Evolutionary conservation across 2,888 invertebrate species (phyloP).

Genomic region (Artemia sinica): DNA sequence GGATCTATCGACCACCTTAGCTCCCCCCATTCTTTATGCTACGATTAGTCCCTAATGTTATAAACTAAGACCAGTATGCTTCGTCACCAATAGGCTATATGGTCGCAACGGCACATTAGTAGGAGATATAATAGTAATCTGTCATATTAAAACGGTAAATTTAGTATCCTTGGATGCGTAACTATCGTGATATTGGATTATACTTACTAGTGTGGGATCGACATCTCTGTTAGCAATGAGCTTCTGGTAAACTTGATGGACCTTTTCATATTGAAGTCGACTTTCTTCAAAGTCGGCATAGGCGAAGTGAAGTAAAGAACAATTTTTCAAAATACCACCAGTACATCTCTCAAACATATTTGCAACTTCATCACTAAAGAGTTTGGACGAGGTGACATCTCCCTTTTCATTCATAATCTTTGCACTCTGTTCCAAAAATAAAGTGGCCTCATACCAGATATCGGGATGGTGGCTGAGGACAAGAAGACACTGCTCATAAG

Average conservation of each 20-base stretch:
- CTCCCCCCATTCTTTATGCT: too few species aligned
- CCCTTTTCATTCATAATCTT: slow-evolving; percentile 87
- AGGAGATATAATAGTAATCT: too few species aligned
- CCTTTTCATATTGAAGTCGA: slow-evolving; percentile 85
- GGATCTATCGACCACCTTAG: too few species aligned
- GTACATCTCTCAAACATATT: slow-evolving; percentile 89
- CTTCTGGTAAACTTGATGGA: slow-evolving; percentile 83
- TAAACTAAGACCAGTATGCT: too few species aligned
- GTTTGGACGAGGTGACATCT: slow-evolving; percentile 76
- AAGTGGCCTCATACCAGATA: slow-evolving; percentile 96
- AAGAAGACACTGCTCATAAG: slow-evolving; percentile 88
- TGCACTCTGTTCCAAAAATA: slow-evolving; percentile 85
- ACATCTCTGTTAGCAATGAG: slow-evolving; percentile 72
- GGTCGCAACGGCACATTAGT: too few species aligned
- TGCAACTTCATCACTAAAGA: slow-evolving; percentile 85
- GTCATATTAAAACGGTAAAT: too few species aligned
- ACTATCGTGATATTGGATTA: slow-evolving; percentile 14
- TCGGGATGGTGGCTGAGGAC: slow-evolving; percentile 95
- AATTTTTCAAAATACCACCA: slow-evolving; percentile 66
- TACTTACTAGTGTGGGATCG: slow-evolving; percentile 74
- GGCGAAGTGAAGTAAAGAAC: slow-evolving; percentile 86
- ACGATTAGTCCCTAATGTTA: too few species aligned
- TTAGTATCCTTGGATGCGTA: too few species aligned
- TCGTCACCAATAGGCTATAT: too few species aligned
- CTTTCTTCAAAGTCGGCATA: slow-evolving; percentile 98